Evolutionary conservation across 2,797 vertebrate genomes (phyloP), one percentile per base, ranked within the genome.

Genomic region (Gadopsis bispinosus): DNA sequence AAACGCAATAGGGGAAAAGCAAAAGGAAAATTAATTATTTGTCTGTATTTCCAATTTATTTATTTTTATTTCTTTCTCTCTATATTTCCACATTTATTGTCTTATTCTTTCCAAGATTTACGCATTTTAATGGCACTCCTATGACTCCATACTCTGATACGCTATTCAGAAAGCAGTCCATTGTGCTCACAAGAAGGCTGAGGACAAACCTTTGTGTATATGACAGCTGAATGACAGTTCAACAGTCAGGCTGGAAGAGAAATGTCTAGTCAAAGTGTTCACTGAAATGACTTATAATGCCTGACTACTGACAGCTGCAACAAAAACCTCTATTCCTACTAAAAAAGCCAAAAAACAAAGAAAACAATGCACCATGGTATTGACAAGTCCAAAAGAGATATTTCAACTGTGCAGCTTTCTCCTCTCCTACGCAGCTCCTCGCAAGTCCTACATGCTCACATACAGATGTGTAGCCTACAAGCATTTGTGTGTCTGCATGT

Each of bases 191-290:
- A 87, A 83, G 77, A 81, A 89, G 77, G 84, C 85, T 69, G 79
- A 86, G 80, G 79, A 89, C 73, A 89, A 87, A 90, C 85, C 86
- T 91, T 90, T 92, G 90, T 87, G 77, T 55, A 43, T 74, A 61
- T 90, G 91, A 89, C 89, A 92, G 86, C 73, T 88, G 88, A 93
- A 75, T 91, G 92, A 86, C 90, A 86, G 73, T 87, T 90, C 75
- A 88, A 86, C 87, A 79, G 74, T 67, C 26, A 1, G 53, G 74
- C 73, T 86, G 75, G 85, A 80, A 84, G 72, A 88, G 75, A 88
- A 92, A 80, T 76, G 84, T 89, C 85, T 89, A 69, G 88, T 92
- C 80, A 89, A 89, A 91, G 73, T 79, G 59, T 88, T 87, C 79
- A 59, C 61, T 83, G 76, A 86, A 87, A 89, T 81, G 39, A 88